Conservation (phyloP, 2,888 invertebrate species). For the Oscheius sp. region DNA sequence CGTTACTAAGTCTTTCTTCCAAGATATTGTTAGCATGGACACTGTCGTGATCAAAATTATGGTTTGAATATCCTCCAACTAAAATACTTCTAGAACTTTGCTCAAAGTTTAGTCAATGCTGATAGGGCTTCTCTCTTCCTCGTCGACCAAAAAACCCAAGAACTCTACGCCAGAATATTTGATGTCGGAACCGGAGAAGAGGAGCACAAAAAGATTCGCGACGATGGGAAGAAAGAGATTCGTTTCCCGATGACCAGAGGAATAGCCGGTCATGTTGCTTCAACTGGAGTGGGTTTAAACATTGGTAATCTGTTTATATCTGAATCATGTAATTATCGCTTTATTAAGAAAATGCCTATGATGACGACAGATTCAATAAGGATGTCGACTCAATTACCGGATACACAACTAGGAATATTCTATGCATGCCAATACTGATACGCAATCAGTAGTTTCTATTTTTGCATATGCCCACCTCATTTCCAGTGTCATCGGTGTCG, state of each 20-base stretch:
- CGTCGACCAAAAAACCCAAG: conserved; percentile 80
- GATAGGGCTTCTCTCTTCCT: conserved; percentile 85
- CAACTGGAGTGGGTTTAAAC: conserved; percentile 82
- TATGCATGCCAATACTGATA: conserved; percentile 88
- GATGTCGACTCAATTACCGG: conserved; percentile 75
- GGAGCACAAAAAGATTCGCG: conserved; percentile 54
- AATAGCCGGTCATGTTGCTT: conserved; percentile 84
- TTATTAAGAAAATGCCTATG: conserved; percentile 82
- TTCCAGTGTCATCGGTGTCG: conserved; percentile 81
- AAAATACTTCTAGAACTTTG: conserved; percentile 76
- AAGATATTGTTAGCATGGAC: conserved; percentile 86
- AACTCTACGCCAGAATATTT: conserved; percentile 84
- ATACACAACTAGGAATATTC: conserved; percentile 79
- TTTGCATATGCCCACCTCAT: too few relatives aligned
- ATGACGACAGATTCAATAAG: conserved; percentile 72
- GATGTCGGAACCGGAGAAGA: conserved; percentile 74
- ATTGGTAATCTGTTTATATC: conserved; percentile 73
- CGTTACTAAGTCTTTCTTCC: conserved; percentile 85
- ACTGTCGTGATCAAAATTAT: conserved; percentile 83
- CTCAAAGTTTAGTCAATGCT: conserved; percentile 83
- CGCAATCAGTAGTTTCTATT: conserved; percentile 69
- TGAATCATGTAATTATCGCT: not conserved
- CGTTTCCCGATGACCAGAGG: conserved; percentile 82
- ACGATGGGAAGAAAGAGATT: conserved; percentile 62
- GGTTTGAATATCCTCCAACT: conserved; percentile 68